Conservation (phyloP, 2,797 vertebrate genomes). For the Brachyalestes nurse region DNA sequence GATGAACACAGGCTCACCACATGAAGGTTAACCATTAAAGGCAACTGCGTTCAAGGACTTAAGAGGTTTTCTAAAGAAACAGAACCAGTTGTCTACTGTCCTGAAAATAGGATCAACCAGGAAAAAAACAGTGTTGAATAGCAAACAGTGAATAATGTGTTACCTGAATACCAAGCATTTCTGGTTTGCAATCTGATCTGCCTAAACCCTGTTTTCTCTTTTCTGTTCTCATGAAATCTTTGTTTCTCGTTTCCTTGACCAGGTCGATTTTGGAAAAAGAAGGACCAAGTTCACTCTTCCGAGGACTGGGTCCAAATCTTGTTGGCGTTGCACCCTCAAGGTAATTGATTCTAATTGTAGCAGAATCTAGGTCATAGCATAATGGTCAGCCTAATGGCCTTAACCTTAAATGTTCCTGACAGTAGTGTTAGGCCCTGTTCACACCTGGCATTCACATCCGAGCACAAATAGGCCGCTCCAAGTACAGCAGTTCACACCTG, state of each 20-base stretch:
- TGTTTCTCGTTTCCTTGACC: constrained; percentile 61
- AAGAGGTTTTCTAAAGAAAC: neutral
- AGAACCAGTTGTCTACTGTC: neutral
- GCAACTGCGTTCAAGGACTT: constrained; percentile 33
- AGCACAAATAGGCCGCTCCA: no score
- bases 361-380: neutral
- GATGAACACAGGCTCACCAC: neutral
- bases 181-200: neutral
- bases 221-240: neutral
- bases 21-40: neutral
- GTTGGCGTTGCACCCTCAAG: constrained; percentile 98
- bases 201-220: neutral
- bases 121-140: neutral
- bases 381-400: neutral
- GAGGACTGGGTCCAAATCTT: constrained; percentile 95
- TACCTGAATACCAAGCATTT: constrained; percentile 12
- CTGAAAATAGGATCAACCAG: neutral
- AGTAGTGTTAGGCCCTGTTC: neutral
- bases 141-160: neutral
- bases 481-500: no score
- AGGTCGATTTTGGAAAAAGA: constrained; percentile 99
- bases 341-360: constrained; percentile 69
- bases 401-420: neutral
- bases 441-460: no score
- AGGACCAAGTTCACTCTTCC: constrained; percentile 94